These are phyloP conservation scores for Pluvianellus socialis DNA, from an alignment of 2,113 vertebrate genomes.

Conservation along the genomic window DNA sequence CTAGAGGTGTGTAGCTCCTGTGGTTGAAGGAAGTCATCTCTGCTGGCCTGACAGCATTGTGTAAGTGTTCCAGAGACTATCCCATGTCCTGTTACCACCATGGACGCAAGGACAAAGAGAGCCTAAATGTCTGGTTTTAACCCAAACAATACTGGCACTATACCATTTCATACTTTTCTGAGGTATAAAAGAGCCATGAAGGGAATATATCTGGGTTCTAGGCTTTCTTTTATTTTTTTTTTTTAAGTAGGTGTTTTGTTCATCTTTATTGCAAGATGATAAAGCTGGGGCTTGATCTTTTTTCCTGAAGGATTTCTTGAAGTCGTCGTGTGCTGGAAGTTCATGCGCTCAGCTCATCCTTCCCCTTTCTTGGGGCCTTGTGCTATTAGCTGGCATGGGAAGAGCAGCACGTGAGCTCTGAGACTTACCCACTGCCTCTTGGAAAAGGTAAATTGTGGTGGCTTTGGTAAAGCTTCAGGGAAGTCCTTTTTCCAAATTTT, in stretches of 20 bases:
- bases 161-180: not conserved
- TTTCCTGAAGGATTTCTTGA: not conserved
- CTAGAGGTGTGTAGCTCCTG: not conserved
- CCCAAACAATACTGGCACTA: not conserved
- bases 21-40: not conserved
- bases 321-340: not conserved
- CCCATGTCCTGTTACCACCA: not conserved
- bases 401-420: not conserved
- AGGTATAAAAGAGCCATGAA: not conserved
- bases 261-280: not conserved
- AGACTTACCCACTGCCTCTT: not conserved
- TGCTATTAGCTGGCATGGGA: not conserved
- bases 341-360: rapidly evolving
- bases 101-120: not conserved
- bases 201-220: not conserved
- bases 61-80: not conserved
- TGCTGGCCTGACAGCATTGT: rapidly evolving
- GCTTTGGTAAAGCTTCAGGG: not conserved
- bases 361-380: not conserved
- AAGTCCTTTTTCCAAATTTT: not conserved
- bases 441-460: not conserved
- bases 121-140: not conserved
- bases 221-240: not conserved
- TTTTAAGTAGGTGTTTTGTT: not conserved
- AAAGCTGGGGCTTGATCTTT: not conserved